Evolutionary conservation across 2,888 invertebrate genomes (phyloP).

Genomic region (Amphipyra berbera): DNA sequence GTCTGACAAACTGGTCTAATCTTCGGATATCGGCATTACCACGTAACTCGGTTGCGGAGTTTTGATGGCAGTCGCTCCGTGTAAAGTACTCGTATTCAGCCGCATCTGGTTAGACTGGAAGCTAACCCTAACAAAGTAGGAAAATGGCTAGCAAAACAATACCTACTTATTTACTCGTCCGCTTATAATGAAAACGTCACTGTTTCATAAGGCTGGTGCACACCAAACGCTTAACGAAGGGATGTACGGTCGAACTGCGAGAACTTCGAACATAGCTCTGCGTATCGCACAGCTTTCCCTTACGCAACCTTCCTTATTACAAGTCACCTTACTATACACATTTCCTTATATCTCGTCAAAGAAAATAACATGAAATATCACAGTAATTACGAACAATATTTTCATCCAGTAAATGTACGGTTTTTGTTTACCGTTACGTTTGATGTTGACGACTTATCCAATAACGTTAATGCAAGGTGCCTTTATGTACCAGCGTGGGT

Average conservation of each 20-base stretch:
- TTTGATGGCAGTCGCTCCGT: too few relatives aligned
- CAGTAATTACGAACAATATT: constrained; percentile 74
- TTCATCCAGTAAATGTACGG: constrained; percentile 71
- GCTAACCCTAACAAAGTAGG: too few relatives aligned
- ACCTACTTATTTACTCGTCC: too few relatives aligned
- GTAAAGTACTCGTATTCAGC: too few relatives aligned
- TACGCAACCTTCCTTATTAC: not conserved
- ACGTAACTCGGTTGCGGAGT: too few relatives aligned
- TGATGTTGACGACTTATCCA: constrained; percentile 87
- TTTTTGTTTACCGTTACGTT: constrained; percentile 80
- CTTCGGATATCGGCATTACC: too few relatives aligned
- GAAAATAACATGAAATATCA: constrained; percentile 66
- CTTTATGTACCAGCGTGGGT: constrained; percentile 51
- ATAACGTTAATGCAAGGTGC: constrained; percentile 81
- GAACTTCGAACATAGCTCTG: constrained; percentile 9
- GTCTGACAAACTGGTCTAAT: too few relatives aligned
- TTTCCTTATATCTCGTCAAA: constrained; percentile 42
- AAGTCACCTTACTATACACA: constrained; percentile 2
- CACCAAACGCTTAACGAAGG: not conserved
- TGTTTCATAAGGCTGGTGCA: not conserved
- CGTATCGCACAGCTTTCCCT: constrained; percentile 5
- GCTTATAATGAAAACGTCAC: not conserved
- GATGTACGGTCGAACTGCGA: not conserved
- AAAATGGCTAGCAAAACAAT: too few relatives aligned
- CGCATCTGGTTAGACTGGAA: too few relatives aligned